A percentile compares a stretch with the other conserved stretches of the same genome.
Evolutionary conservation across 2,113 vertebrate species (phyloP).

Genomic region (Ceuthmochares aereus): DNA sequence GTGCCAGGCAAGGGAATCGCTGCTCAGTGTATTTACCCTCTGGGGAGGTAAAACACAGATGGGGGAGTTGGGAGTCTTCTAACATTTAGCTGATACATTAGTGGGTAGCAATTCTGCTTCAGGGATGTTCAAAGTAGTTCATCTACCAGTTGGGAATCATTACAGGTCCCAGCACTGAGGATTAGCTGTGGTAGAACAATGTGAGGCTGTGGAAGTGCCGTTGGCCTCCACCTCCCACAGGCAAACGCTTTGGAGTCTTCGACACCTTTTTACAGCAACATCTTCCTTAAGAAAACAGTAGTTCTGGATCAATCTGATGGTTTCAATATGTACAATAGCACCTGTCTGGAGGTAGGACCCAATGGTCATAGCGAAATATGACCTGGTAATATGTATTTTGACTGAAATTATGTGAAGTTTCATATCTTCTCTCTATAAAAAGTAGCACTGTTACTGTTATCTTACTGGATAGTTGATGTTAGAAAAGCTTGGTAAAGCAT

Average conservation of each 20-base stretch:
- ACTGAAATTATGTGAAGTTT: neutral
- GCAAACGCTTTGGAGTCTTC: neutral
- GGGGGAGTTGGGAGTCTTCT: slow-evolving; percentile 79
- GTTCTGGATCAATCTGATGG: neutral
- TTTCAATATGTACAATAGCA: neutral
- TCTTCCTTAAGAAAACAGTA: neutral
- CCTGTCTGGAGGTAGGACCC: neutral
- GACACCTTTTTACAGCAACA: neutral
- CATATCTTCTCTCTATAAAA: neutral
- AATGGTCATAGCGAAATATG: neutral
- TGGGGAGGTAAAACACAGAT: slow-evolving; percentile 83
- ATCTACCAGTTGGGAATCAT: slow-evolving; percentile 52
- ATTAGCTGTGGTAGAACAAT: slow-evolving; percentile 56
- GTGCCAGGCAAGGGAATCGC: slow-evolving; percentile 79
- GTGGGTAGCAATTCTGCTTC: slow-evolving; percentile 68
- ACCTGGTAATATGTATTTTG: neutral
- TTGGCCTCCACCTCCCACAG: neutral
- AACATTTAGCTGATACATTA: slow-evolving; percentile 78
- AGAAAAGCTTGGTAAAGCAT: neutral
- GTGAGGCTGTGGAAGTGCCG: slow-evolving; percentile 8
- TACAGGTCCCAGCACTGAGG: slow-evolving; percentile 15
- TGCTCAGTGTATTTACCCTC: slow-evolving; percentile 79
- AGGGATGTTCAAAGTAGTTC: slow-evolving; percentile 58
- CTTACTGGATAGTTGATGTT: neutral
- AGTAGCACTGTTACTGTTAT: neutral